phyloP scores from a whole-genome alignment of 2,888 invertebrate genomes.

The Drosophila seclusa region DNA sequence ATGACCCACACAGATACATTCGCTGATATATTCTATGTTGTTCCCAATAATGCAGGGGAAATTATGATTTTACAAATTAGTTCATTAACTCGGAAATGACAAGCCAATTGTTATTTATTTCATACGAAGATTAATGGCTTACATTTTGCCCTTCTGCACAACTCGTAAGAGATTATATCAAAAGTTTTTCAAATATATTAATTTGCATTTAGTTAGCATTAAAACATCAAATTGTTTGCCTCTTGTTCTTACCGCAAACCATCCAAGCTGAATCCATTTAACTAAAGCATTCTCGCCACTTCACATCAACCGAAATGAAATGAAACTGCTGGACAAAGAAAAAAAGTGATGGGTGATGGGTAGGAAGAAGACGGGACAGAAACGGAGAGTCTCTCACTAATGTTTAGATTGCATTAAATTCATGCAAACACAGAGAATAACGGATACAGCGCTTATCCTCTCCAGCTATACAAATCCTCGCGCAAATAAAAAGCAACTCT shows the following conservation, averaged over 20 bases:
- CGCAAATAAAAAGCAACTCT: conserved; percentile 64
- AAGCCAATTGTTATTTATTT: background rate
- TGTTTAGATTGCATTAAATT: conserved; percentile 82
- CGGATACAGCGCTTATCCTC: conserved; percentile 80
- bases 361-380: conserved; percentile 1
- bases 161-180: background rate
- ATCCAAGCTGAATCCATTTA: conserved; percentile 53
- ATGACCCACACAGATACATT: background rate
- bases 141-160: background rate
- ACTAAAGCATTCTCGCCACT: conserved; percentile 52
- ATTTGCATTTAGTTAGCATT: conserved; percentile 45
- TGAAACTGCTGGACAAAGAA: conserved; percentile 28
- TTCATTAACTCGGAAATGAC: conserved; percentile 32
- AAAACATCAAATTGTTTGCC: conserved; percentile 41
- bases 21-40: background rate
- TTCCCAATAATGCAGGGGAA: conserved; percentile 1
- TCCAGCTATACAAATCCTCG: conserved; percentile 77
- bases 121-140: background rate
- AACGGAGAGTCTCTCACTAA: conserved; percentile 58
- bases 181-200: conserved; percentile 37
- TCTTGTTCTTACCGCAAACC: conserved; percentile 42
- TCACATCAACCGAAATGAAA: conserved; percentile 32
- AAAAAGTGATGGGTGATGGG: background rate
- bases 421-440: conserved; percentile 79
- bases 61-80: conserved; percentile 42